Evolutionary conservation across 2,797 vertebrate genomes (phyloP), one percentile per base, ranked within the genome.

Genomic region (Ptychobarbus kaznakovi): DNA sequence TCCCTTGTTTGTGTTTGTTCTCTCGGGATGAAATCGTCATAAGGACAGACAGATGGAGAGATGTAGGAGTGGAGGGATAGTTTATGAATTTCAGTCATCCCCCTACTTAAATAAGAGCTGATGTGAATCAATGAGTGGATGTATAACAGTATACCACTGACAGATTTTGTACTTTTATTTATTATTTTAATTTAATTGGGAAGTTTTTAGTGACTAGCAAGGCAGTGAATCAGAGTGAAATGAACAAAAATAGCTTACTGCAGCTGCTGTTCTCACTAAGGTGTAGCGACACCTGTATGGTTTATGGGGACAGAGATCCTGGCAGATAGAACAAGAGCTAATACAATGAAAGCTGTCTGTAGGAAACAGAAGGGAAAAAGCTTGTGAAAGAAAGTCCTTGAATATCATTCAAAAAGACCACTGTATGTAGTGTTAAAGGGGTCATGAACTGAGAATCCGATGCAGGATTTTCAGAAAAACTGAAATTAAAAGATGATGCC

Each of bases 31-130:
- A 81, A 72, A 81, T 70, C 15, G 3, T 70, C 66, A 40, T 69
- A 40, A 25, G 66, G 66, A 58, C 35, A 35, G 51, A 61, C 35
- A 77, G 63, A 63, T 66, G 72, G 73, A 76, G 73, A 28, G 82
- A 76, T 22, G 44, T 25, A 83, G 32, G 35, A 81, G 22, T 20
- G 35, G 32, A 83, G 35, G 16, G 74, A 68, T 68, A 22, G 16
- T 80, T 80, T 68, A 46, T 38, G 44, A 68, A 66, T 49, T 46
- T 68, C 28, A 51, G 28, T 80, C 63, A 68, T 12, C 3, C 44
- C 58, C 25, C 15, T 63, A 63, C 18, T n/a, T 66, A 65, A 49
- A 80, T 18, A 49, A 3, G 44, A 51, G 46, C 79, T 51, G 44
- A 32, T 68, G 79, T 51, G 79, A 13, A 20, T 81, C 46, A 38